These are phyloP conservation scores for Agapostemon virescens DNA, from an alignment of 2,888 invertebrate species.

Conservation along the genomic window DNA sequence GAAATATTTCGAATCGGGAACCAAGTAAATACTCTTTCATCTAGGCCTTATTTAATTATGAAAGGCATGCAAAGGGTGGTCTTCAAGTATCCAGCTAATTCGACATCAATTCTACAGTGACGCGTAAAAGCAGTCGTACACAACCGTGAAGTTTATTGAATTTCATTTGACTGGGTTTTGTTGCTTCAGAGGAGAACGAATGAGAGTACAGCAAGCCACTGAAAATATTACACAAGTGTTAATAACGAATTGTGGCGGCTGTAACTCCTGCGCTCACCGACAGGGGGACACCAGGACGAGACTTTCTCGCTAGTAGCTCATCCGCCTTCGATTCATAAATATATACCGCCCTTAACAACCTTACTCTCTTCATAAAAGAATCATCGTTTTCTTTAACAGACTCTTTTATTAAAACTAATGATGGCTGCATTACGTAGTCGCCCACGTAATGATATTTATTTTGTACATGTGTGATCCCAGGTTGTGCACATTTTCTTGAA, in stretches of 20 bases:
- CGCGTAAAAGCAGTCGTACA: background rate
- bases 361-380: no score
- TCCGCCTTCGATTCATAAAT: no score
- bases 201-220: background rate
- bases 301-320: no score
- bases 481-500: background rate
- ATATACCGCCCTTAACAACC: no score
- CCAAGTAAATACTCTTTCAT: background rate
- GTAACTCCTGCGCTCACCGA: no score
- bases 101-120: background rate
- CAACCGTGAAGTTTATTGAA: background rate
- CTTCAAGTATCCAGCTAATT: background rate
- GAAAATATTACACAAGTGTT: background rate
- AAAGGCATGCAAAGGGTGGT: background rate
- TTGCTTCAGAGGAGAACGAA: background rate
- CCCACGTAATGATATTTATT: background rate
- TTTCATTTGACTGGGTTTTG: background rate
- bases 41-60: constrained; percentile 8
- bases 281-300: no score
- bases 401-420: no score
- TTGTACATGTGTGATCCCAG: background rate
- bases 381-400: no score
- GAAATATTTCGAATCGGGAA: background rate
- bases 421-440: no score
- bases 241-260: no score